Base-by-base conservation (phyloP, 2,797 vertebrate genomes). In the Schizothorax lantsangensis region DNA sequence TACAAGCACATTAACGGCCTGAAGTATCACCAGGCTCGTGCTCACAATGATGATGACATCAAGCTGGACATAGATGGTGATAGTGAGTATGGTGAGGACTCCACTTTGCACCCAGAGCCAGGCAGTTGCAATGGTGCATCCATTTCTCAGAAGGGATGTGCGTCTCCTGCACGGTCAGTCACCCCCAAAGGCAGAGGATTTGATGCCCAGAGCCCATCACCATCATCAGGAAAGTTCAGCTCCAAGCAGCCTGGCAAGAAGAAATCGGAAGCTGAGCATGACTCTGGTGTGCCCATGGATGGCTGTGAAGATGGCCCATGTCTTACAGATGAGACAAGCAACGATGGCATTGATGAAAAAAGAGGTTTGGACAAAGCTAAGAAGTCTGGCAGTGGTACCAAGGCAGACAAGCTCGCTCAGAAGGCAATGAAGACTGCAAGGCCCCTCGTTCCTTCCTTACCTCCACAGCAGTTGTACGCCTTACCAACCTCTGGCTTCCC, bases 1-100 rank as follows among this genome's bases (percentile, higher is more conserved):
- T 99, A 99, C 94, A 99, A 99, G 96, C 98, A 99, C 97, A 99
- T 99, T 90, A 99, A 99, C 0, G 98, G 98, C 72, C 96, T 99
- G 43, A 99, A 99, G 92, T 99, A 99, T 91, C 98, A 99, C 93
- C 98, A 99, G 95, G 98, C 98, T 45, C 98, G 99, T 0, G 98
- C 98, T 0, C 98, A 99, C 91, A 99, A 98, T 0, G 98, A 99
- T 0, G 96, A 99, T 0, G 98, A 99, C 87, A 95, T 98, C 89
- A 99, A 99, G 92, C 95, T 97, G 19, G 98, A 99, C 86, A 94
- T 97, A 0, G 98, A 99, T 0, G 97, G 95, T 79, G 98, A 99
- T 92, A 99, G 98, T 0, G 98, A 99, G 91, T 98, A 97, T 0
- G 97, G 98, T 0, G 98, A 99, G 91, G 98, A 99, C 85, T 96